phyloP scores from a whole-genome alignment of 2,888 invertebrate genomes.

The Andrena marginata region DNA sequence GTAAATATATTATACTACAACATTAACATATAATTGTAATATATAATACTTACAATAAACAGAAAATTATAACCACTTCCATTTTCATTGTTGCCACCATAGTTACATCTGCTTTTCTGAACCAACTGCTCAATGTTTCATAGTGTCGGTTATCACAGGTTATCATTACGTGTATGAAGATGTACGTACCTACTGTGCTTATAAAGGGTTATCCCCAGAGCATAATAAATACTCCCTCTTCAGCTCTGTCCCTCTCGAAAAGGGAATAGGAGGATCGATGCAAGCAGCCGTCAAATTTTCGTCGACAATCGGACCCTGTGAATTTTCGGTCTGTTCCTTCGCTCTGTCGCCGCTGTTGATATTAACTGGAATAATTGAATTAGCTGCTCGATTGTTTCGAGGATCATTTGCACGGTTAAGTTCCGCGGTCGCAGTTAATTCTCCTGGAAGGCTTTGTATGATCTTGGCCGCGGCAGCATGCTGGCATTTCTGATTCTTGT shows the following conservation, averaged over 20 bases:
- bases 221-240: conserved; percentile 31
- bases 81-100: too few species aligned
- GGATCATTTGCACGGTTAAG: conserved; percentile 32
- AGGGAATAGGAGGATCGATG: not conserved
- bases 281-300: conserved; percentile 29
- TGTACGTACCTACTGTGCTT: conserved; percentile 22
- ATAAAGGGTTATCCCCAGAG: conserved; percentile 40
- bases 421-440: conserved; percentile 33
- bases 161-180: conserved; percentile 5
- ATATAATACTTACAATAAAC: too few species aligned
- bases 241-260: not conserved
- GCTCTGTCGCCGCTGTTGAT: not conserved
- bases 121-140: too few species aligned
- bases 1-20: too few species aligned
- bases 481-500: conserved; percentile 31
- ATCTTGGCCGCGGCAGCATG: conserved; percentile 19
- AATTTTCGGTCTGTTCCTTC: not conserved
- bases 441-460: conserved; percentile 18
- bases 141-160: too few species aligned
- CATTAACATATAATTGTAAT: too few species aligned
- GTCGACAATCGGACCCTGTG: not conserved
- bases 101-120: too few species aligned
- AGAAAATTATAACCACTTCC: too few species aligned
- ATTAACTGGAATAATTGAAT: conserved; percentile 29
- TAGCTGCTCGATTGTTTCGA: conserved; percentile 27